Conservation (phyloP, 2,888 invertebrate genomes). For the Xanthia icteritia region DNA sequence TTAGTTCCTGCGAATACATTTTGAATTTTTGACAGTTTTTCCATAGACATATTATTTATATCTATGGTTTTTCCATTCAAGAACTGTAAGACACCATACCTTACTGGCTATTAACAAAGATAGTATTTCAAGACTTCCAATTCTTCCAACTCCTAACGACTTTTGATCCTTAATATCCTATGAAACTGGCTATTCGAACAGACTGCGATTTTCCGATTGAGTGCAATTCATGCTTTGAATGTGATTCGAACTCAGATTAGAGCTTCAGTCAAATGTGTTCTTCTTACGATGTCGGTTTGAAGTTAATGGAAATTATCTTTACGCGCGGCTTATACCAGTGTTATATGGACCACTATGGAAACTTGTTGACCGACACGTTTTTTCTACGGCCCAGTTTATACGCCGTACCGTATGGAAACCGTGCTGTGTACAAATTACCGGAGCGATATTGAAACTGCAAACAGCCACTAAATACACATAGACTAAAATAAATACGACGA, state of each 20-base stretch:
- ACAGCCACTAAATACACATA: constrained; percentile 1
- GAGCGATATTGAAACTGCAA: not conserved
- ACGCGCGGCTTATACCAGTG: not conserved
- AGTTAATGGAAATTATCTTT: not conserved
- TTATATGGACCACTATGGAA: too few relatives aligned
- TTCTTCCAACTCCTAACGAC: constrained; percentile 8
- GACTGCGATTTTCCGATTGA: constrained; percentile 32
- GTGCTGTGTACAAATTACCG: too few relatives aligned
- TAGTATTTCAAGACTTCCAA: not conserved
- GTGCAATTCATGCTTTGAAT: constrained; percentile 30
- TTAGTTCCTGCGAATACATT: too few relatives aligned
- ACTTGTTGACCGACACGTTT: too few relatives aligned
- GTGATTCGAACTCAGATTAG: constrained; percentile 33
- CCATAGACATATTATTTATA: too few relatives aligned
- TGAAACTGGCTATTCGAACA: constrained; percentile 22
- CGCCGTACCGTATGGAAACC: too few relatives aligned
- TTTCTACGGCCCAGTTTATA: too few relatives aligned
- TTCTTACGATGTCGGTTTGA: not conserved
- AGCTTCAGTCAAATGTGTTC: constrained; percentile 21
- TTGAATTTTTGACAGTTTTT: too few relatives aligned
- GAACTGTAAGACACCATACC: too few relatives aligned
- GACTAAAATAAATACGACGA: constrained; percentile 44
- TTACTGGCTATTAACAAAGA: not conserved
- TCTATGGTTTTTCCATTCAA: too few relatives aligned
- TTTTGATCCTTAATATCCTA: not conserved